Conservation (phyloP, 2,797 vertebrate species). For the Knipowitschia caucasica region DNA sequence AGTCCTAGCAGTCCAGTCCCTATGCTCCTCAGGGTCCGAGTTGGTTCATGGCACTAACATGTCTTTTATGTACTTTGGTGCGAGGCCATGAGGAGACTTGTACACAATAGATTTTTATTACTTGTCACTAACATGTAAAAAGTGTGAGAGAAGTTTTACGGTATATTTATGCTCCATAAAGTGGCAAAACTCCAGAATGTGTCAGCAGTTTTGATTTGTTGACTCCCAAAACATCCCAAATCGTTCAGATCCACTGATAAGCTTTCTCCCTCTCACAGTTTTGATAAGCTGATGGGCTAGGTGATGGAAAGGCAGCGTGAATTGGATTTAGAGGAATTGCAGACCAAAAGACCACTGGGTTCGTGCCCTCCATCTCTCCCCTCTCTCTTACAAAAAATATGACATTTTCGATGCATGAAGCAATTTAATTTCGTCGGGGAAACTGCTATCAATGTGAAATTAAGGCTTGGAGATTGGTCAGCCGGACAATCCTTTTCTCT, state of each 20-base stretch:
- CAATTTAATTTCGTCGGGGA: slow-evolving; percentile 67
- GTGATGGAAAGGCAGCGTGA: slow-evolving; percentile 45
- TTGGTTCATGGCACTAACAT: too few species aligned
- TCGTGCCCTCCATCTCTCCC: slow-evolving; percentile 61
- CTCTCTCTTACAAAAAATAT: slow-evolving; percentile 67
- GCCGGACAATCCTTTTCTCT: slow-evolving; percentile 38
- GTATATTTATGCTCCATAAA: neutral
- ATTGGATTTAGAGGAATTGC: slow-evolving; percentile 59
- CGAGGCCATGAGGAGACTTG: too few species aligned
- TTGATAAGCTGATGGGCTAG: slow-evolving; percentile 45
- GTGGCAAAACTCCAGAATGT: neutral
- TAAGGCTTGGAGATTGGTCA: slow-evolving; percentile 62
- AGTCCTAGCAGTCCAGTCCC: too few species aligned
- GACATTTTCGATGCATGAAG: slow-evolving; percentile 77
- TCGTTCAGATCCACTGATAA: slow-evolving; percentile 5
- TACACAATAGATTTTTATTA: too few species aligned
- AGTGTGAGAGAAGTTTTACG: neutral
- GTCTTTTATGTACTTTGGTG: too few species aligned
- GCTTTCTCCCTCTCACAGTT: slow-evolving; percentile 40
- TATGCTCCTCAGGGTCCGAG: too few species aligned
- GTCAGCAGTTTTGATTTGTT: slow-evolving; percentile 2
- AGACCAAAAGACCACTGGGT: slow-evolving; percentile 49
- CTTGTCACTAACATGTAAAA: neutral
- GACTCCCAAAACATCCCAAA: slow-evolving; percentile 7
- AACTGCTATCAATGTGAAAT: slow-evolving; percentile 69